Conservation (phyloP, 2,888 invertebrate species). For the Eristalinus aeneus region DNA sequence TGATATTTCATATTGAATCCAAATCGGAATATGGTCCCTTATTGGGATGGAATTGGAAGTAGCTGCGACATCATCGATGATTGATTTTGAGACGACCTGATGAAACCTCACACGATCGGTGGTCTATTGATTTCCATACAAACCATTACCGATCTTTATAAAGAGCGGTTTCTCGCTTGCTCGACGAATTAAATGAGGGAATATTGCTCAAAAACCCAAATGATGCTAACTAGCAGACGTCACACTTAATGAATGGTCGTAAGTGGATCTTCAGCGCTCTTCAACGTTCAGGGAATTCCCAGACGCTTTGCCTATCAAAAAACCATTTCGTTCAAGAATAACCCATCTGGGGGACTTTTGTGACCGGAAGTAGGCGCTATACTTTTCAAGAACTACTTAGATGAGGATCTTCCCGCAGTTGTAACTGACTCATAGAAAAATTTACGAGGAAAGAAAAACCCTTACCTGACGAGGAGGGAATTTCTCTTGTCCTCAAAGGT, state of each 20-base stretch:
- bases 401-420: constrained; percentile 7
- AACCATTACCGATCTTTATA: no score
- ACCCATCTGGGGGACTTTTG: neutral
- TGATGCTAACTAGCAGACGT: neutral
- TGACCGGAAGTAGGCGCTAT: neutral
- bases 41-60: no score
- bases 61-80: no score
- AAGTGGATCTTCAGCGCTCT: neutral
- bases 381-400: neutral
- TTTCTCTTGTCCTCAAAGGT: neutral
- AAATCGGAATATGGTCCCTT: no score
- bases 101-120: no score
- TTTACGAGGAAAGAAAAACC: neutral
- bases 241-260: neutral
- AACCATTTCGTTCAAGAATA: neutral
- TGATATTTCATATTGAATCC: no score
- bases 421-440: neutral
- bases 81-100: no score
- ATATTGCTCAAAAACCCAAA: neutral
- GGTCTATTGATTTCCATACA: neutral
- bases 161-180: neutral
- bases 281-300: neutral
- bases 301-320: neutral
- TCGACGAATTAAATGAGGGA: neutral
- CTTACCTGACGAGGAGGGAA: constrained; percentile 3